Evolutionary conservation across 2,888 invertebrate genomes (phyloP).

Genomic region (Malacosoma neustria): DNA sequence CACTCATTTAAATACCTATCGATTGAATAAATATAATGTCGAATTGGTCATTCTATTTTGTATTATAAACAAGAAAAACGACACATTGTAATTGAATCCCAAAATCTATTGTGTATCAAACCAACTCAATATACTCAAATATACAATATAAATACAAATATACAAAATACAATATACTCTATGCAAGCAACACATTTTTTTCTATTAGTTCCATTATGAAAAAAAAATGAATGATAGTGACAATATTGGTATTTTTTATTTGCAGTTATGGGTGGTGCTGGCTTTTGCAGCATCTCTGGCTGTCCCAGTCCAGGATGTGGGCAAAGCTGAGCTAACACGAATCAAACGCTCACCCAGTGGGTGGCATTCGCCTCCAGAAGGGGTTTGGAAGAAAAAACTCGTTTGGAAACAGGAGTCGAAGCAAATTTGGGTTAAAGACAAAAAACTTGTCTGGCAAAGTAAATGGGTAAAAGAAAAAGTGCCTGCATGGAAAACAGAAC

Average conservation of each 20-base stretch:
- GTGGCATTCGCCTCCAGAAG: constrained; percentile 75
- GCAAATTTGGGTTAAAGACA: constrained; percentile 83
- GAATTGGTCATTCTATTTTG: too few species aligned
- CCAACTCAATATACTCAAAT: too few species aligned
- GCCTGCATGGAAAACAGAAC: constrained; percentile 85
- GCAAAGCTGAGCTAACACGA: constrained; percentile 49
- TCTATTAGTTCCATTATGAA: too few species aligned
- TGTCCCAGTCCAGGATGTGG: constrained; percentile 41
- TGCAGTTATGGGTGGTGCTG: constrained; percentile 76
- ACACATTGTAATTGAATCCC: too few species aligned
- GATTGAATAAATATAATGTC: too few species aligned
- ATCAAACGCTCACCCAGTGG: constrained; percentile 72
- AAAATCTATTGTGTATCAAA: too few species aligned
- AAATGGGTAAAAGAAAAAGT: constrained; percentile 84
- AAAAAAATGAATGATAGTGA: too few species aligned
- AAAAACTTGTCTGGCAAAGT: constrained; percentile 82
- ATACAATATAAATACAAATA: too few species aligned
- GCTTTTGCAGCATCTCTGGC: constrained; percentile 62
- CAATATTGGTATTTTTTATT: constrained; percentile 38
- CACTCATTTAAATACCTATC: too few species aligned
- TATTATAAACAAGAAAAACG: too few species aligned
- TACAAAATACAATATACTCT: too few species aligned
- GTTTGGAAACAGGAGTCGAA: constrained; percentile 90
- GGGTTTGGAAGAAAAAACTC: constrained; percentile 88
- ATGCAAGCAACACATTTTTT: too few species aligned